Evolutionary conservation across 2,888 invertebrate genomes (phyloP), one percentile per base, ranked within the genome.

Genomic region (Orchestes rusci): DNA sequence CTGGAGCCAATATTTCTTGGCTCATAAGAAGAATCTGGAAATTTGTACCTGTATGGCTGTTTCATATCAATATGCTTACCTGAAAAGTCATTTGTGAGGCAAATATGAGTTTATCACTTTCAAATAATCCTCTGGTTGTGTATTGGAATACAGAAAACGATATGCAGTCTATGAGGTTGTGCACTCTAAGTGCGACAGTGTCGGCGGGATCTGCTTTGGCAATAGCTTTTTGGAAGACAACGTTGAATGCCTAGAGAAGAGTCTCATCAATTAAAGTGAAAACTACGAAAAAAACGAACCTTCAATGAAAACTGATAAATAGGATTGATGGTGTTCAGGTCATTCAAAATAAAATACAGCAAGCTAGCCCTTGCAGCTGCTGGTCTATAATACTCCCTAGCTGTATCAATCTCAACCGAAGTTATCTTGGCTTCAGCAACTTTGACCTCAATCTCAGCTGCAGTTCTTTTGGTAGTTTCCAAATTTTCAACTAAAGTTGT

Each of bases 251-350:
- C 89, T 90, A 59, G n/a, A 70, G 37, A 70, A n/a, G n/a, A n/a
- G n/a, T n/a, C n/a, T n/a, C n/a, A n/a, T n/a, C n/a, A n/a, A n/a
- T n/a, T n/a, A n/a, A n/a, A n/a, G n/a, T n/a, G n/a, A n/a, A 46
- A 48, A 44, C 45, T 34, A 39, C 39, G 30, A 23, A 33, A 20
- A 4, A 8, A 23, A 18, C 33, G 43, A 66, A 84, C 91, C 79
- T 96, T 95, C 48, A 96, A 72, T 10, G 95, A 95, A 70, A 96
- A 96, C 66, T 95, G 94, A 67, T 96, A 96, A 59, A 96, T 94
- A 1, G 93, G 93, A 70, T 95, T 94, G 50, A 96, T 94, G 20
- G 91, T 93, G 68, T 93, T 90, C 46, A 96, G 73, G 56, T 96
- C 95, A 62, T 95, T 95, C 29, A 96, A 71, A 55, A 96, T 94